Evolutionary conservation across 2,797 vertebrate genomes (phyloP), one percentile per base, ranked within the genome.

Genomic region (Dendrocincla tyrannina): DNA sequence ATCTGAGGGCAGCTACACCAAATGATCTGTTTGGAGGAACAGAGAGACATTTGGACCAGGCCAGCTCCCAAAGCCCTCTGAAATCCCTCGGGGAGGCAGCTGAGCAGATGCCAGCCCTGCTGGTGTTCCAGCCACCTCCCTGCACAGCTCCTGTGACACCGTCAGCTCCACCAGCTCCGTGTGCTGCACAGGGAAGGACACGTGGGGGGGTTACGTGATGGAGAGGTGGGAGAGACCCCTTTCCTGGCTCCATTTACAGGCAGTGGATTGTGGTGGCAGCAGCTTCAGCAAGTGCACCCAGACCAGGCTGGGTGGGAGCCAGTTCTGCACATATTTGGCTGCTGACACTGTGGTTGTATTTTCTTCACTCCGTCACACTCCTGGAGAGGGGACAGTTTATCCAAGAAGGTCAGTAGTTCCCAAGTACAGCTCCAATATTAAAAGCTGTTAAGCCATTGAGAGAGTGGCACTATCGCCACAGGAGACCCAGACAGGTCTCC

Each of bases 181-280:
- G 68, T 22, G 46, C 49, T 56, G 35, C 69, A 4, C 78, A 20
- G 55, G 17, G 56, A 60, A 75, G 89, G 82, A 76, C 82, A n/a
- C 2, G 0, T 23, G 37, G 35, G n/a, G 19, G 19, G 67, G 9
- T 68, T 62, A 25, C 3, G 2, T 20, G 55, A 39, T 59, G 20
- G 37, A 32, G n/a, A 68, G 58, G 16, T 5, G 59, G 53, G 28
- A 62, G 33, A 56, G 67, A 62, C 55, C 67, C 67, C 59, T 85
- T 63, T 37, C 88, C 56, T 47, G 10, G 5, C 72, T 67, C 67
- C 42, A 24, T 53, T 66, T 78, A 47, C 62, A 74, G 66, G 52
- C 66, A 67, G 9, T 2, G 1, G 41, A 13, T 62, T 39, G 62
- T 7, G 33, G 39, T 11, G 62, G 33, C 63, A 67, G 62, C 66